Conservation (phyloP, 2,797 vertebrate genomes). For the Serranus cabrilla region DNA sequence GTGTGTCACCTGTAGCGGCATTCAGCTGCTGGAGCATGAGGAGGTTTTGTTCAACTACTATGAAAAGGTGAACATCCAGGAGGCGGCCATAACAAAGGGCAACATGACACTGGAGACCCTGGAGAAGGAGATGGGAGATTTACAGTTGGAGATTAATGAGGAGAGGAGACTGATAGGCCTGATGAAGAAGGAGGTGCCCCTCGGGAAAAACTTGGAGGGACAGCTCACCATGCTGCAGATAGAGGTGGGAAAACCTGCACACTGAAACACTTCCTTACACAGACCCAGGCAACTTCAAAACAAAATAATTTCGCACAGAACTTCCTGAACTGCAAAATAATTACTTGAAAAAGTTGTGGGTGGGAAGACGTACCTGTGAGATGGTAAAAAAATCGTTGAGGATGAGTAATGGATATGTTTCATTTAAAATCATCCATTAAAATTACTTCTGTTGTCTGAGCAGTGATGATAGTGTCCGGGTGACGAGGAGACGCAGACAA, state of each 20-base stretch:
- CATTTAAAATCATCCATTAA: constrained; percentile 38
- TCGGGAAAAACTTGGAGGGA: constrained; percentile 83
- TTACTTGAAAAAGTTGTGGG: constrained; percentile 37
- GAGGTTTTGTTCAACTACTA: constrained; percentile 89
- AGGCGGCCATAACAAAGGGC: constrained; percentile 83
- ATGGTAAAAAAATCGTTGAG: constrained; percentile 4
- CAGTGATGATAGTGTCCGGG: constrained; percentile 16
- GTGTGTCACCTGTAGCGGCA: constrained; percentile 78
- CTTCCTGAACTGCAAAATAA: constrained; percentile 30
- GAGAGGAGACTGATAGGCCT: constrained; percentile 86
- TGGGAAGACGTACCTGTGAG: constrained; percentile 13
- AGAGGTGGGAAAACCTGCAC: constrained; percentile 83
- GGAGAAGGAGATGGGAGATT: constrained; percentile 88
- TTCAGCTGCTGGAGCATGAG: constrained; percentile 91
- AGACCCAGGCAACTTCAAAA: background rate
- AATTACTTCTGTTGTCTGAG: constrained; percentile 36
- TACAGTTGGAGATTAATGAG: constrained; percentile 86
- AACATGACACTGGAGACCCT: constrained; percentile 83
- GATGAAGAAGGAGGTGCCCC: constrained; percentile 78
- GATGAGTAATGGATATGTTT: constrained; percentile 3
- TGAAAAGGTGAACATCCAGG: constrained; percentile 89
- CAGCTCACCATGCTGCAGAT: constrained; percentile 86
- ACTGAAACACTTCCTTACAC: background rate
- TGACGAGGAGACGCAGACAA: background rate
- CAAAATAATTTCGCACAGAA: background rate